A percentile compares a stretch with the other conserved stretches of the same genome.
Evolutionary conservation across 2,797 vertebrate genomes (phyloP).

Genomic region (Hippopotamyrus pictus): DNA sequence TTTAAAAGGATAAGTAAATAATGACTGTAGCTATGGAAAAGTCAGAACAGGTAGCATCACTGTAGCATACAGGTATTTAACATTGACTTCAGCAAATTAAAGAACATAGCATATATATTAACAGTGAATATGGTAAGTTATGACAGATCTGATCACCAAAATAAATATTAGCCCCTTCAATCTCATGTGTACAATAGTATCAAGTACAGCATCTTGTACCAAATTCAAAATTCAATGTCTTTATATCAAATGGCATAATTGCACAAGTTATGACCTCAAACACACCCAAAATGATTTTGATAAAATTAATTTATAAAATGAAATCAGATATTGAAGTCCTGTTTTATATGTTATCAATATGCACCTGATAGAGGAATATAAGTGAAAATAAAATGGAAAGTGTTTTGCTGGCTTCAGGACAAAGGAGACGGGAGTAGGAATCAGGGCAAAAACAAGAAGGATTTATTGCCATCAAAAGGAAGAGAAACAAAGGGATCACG

Average conservation of each 20-base stretch:
- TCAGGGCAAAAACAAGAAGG: not conserved
- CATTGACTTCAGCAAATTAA: not conserved
- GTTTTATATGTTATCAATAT: not conserved
- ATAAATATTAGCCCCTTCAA: not conserved
- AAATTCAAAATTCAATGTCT: slow-evolving; percentile 1
- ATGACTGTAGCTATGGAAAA: slow-evolving; percentile 3
- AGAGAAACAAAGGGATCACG: not conserved
- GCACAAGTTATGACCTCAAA: not conserved
- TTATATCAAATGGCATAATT: not conserved
- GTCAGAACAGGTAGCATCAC: not conserved
- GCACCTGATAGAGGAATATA: not conserved
- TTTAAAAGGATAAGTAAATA: not conserved
- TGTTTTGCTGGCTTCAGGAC: not conserved
- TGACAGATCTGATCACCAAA: not conserved
- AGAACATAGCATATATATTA: not conserved
- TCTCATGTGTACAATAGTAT: not conserved
- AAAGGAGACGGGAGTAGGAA: not conserved
- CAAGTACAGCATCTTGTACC: not conserved
- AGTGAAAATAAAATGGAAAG: not conserved
- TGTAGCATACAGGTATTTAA: too few relatives aligned
- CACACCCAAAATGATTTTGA: not conserved
- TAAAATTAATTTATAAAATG: slow-evolving; percentile 25
- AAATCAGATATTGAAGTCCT: not conserved
- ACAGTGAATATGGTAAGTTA: not conserved
- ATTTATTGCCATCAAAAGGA: not conserved